Conservation (phyloP, 35 echinoderm and acorn worm genomes). For the Apostichopus parvimensis region DNA sequence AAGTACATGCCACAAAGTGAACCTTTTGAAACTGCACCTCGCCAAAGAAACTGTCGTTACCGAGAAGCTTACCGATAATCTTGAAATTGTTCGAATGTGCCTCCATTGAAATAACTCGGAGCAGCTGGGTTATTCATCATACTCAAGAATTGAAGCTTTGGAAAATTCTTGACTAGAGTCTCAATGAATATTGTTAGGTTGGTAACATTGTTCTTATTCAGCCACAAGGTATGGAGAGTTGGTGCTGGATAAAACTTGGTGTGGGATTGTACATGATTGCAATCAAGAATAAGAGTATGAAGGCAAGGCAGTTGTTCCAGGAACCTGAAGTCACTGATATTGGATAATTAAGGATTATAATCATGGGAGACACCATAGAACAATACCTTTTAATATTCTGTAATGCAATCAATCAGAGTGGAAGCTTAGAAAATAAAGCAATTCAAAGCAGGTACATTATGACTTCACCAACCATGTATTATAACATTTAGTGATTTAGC, state of each 20-base stretch:
- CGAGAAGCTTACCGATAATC: slow-evolving; percentile 78
- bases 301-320: slow-evolving; percentile 67
- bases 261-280: slow-evolving; percentile 86
- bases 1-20: neutral
- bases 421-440: too few species aligned
- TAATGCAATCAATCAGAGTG: too few species aligned
- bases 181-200: slow-evolving; percentile 92
- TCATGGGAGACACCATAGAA: neutral
- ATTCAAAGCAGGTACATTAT: too few species aligned
- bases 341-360: slow-evolving; percentile 10
- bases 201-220: slow-evolving; percentile 83
- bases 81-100: slow-evolving; percentile 83
- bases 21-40: neutral
- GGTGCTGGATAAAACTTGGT: slow-evolving; percentile 76
- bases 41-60: neutral
- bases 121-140: slow-evolving; percentile 98
- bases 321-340: slow-evolving; percentile 82
- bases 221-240: slow-evolving; percentile 73
- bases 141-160: slow-evolving; percentile 78
- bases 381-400: neutral
- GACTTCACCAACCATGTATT: too few species aligned
- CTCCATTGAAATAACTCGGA: slow-evolving; percentile 96
- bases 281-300: slow-evolving; percentile 90
- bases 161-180: slow-evolving; percentile 62
- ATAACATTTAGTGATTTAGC: too few species aligned